Percentiles rank a stretch among this genome's conserved stretches.
Evolutionary conservation across 2,113 vertebrate genomes (phyloP).

Genomic region (Sclerurus mexicanus): DNA sequence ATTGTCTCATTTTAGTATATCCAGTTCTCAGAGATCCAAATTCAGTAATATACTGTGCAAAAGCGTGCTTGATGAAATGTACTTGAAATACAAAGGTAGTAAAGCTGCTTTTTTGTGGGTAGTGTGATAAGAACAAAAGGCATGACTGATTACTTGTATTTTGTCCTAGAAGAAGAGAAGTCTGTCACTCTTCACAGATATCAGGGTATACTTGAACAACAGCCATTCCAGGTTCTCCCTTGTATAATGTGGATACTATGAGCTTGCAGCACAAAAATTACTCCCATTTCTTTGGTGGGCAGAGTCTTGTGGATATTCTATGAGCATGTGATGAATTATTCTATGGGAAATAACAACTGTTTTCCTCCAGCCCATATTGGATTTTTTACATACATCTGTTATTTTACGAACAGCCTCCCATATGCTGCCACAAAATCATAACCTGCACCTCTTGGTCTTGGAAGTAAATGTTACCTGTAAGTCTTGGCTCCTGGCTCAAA

Average conservation of each 20-base stretch:
- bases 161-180: not conserved
- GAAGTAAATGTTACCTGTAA: slow-evolving; percentile 9
- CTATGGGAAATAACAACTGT: slow-evolving; percentile 31
- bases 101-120: not conserved
- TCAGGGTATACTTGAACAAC: not conserved
- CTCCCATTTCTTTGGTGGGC: not conserved
- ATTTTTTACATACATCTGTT: slow-evolving; percentile 45
- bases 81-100: not conserved
- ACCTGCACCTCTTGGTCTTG: slow-evolving; percentile 9
- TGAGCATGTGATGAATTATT: not conserved
- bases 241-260: not conserved
- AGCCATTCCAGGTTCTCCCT: not conserved
- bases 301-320: not conserved
- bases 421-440: not conserved
- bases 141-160: not conserved
- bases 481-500: not conserved
- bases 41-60: not conserved
- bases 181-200: not conserved
- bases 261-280: not conserved
- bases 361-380: slow-evolving; percentile 8
- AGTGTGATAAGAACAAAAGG: not conserved
- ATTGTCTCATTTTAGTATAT: not conserved
- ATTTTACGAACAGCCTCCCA: slow-evolving; percentile 11
- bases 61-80: not conserved
- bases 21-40: not conserved